Percentiles rank a stretch among this genome's conserved stretches.
phyloP scores from a whole-genome alignment of 2,113 vertebrate species.

The Chaetodon auriga region DNA sequence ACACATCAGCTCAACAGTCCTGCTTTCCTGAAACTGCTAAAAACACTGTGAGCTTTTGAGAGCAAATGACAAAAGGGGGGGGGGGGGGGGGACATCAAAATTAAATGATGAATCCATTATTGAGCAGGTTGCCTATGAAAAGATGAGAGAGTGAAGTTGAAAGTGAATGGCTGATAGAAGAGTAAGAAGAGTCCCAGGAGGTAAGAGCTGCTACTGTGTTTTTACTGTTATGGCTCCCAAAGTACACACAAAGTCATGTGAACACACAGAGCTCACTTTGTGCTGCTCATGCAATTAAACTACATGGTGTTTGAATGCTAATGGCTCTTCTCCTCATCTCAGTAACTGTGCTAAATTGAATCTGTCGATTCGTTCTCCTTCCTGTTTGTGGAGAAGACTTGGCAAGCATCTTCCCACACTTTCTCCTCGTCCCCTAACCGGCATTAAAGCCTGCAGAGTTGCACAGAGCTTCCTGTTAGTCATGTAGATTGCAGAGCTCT shows the following conservation, averaged over 20 bases:
- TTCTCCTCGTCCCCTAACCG: constrained; percentile 1
- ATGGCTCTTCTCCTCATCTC: not conserved
- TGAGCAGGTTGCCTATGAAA: constrained; percentile 58
- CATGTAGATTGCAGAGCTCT: constrained; percentile 10
- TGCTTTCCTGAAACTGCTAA: constrained; percentile 41
- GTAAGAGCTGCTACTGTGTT: constrained; percentile 28
- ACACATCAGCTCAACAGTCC: constrained; percentile 6
- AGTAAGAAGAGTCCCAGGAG: constrained; percentile 44
- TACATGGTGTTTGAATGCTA: constrained; percentile 21
- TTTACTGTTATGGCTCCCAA: constrained; percentile 17
- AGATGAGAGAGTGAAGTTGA: constrained; percentile 62
- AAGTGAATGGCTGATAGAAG: constrained; percentile 62
- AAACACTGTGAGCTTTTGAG: constrained; percentile 36
- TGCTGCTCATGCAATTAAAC: constrained; percentile 11
- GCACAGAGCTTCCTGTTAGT: constrained; percentile 23
- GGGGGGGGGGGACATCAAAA: constrained; percentile 54
- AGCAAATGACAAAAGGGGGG: constrained; percentile 47
- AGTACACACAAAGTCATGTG: not conserved
- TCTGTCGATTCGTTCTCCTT: not conserved
- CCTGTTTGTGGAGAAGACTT: constrained; percentile 28
- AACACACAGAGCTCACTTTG: not conserved
- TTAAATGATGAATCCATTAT: constrained; percentile 71
- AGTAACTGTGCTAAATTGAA: constrained; percentile 5
- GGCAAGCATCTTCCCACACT: not conserved
- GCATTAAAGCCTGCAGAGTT: constrained; percentile 1